Conservation (phyloP, 2,797 vertebrate species). For the Malacoraja senta region DNA sequence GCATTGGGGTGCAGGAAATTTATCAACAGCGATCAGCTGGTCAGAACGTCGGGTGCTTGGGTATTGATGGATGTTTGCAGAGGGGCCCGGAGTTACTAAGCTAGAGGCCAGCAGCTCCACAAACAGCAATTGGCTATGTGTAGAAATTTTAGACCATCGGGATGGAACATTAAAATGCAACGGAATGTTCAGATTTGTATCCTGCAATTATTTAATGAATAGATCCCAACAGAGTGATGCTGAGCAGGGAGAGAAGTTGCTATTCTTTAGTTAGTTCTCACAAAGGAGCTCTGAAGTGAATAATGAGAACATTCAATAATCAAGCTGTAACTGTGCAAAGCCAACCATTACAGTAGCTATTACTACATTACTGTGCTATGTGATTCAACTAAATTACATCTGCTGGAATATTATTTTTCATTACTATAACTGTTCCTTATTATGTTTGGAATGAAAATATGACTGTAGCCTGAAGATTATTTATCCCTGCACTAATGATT, state of each 20-base stretch:
- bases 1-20: too few species aligned
- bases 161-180: neutral
- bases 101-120: too few species aligned
- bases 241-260: neutral
- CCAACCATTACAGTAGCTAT: neutral
- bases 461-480: neutral
- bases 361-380: neutral
- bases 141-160: neutral
- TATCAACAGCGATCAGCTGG: too few species aligned
- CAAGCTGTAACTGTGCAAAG: neutral
- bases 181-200: neutral
- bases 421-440: neutral
- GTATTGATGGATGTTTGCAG: too few species aligned
- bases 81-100: too few species aligned
- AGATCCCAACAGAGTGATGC: neutral
- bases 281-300: neutral
- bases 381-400: neutral
- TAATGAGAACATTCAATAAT: slow-evolving; percentile 18
- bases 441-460: neutral
- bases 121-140: too few species aligned
- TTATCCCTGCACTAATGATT: neutral
- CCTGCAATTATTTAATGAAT: neutral
- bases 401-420: neutral
- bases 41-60: too few species aligned
- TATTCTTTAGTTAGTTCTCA: neutral